Conservation (phyloP, 2,797 vertebrate species). For the Cuculus canorus region DNA sequence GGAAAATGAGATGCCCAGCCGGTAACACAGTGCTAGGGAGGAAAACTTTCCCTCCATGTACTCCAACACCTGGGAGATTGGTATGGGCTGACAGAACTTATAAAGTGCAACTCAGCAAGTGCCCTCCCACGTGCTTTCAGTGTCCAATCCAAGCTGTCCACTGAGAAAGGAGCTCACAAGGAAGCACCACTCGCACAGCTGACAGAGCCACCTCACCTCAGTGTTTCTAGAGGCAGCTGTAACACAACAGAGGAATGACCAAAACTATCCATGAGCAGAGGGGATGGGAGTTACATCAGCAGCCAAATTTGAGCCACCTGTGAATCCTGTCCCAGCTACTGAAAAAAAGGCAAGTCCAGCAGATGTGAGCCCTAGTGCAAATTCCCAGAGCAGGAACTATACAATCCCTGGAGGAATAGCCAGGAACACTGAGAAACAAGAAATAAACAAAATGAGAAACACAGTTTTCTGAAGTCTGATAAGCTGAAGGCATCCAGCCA, state of each 20-base stretch:
- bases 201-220: rapidly evolving
- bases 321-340: background rate
- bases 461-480: background rate
- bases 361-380: background rate
- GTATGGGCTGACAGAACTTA: background rate
- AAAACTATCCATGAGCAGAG: background rate
- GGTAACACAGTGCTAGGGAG: rapidly evolving
- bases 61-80: background rate
- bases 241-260: background rate
- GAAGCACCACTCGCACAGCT: background rate
- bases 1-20: background rate
- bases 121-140: rapidly evolving
- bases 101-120: background rate
- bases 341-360: background rate
- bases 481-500: background rate
- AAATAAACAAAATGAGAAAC: background rate
- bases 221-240: background rate
- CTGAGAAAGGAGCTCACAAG: background rate
- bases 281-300: background rate
- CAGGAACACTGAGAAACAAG: background rate
- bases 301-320: background rate
- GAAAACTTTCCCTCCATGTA: rapidly evolving
- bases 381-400: background rate
- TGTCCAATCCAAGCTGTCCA: background rate
- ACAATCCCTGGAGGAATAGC: background rate